Percentiles rank a stretch among this genome's conserved stretches.
Evolutionary conservation across 2,888 invertebrate genomes (phyloP).

Genomic region (Plusia festucae): DNA sequence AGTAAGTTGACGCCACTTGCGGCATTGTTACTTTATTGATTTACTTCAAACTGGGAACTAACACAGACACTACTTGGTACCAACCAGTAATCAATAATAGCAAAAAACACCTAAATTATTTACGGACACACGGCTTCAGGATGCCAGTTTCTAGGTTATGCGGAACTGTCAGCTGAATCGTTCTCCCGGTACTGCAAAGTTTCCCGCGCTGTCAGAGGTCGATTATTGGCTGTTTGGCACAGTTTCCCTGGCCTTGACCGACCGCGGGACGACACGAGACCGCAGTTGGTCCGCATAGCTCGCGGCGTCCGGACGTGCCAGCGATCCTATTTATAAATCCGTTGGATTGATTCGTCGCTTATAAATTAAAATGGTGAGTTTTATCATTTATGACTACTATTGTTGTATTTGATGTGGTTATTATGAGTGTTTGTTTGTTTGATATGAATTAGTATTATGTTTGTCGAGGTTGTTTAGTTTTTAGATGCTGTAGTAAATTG

Average conservation of each 20-base stretch:
- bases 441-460: slow-evolving; percentile 7
- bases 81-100: slow-evolving; percentile 23
- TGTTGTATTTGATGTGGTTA: slow-evolving; percentile 17
- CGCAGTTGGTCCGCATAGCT: slow-evolving; percentile 81
- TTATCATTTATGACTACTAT: slow-evolving; percentile 36
- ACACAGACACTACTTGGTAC: slow-evolving; percentile 52
- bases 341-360: slow-evolving; percentile 65
- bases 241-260: slow-evolving; percentile 86
- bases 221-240: slow-evolving; percentile 80
- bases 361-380: slow-evolving; percentile 81
- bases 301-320: slow-evolving; percentile 65
- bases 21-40: not conserved
- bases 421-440: not conserved
- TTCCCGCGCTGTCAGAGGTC: slow-evolving; percentile 81
- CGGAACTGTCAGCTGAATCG: slow-evolving; percentile 22
- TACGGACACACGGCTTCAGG: slow-evolving; percentile 14
- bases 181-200: slow-evolving; percentile 60
- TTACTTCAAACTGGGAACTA: not conserved
- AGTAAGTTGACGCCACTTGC: not conserved
- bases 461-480: slow-evolving; percentile 24
- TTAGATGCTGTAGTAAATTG: slow-evolving; percentile 46
- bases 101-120: slow-evolving; percentile 29
- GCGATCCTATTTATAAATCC: slow-evolving; percentile 42
- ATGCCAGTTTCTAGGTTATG: slow-evolving; percentile 31
- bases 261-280: slow-evolving; percentile 65